Conservation (phyloP, 1,140 invertebrate species). For the Lethrus apterus region DNA sequence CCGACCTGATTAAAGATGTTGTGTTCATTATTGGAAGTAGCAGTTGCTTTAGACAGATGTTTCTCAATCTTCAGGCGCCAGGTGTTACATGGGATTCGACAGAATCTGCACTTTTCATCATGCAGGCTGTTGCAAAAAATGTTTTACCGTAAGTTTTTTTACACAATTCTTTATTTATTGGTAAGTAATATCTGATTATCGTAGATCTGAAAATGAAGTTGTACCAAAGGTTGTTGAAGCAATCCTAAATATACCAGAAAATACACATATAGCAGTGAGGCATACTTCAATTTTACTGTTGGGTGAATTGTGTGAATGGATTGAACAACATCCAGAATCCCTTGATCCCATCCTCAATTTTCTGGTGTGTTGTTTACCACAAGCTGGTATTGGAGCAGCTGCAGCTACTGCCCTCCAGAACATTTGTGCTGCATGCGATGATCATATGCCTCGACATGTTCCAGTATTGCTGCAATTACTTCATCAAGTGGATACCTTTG, state of each 20-base stretch:
- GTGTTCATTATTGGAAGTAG: slow-evolving; percentile 95
- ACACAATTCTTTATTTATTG: not conserved
- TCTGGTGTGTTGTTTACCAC: slow-evolving; percentile 64
- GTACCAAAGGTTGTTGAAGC: slow-evolving; percentile 90
- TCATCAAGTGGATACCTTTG: slow-evolving; percentile 68
- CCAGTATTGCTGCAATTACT: slow-evolving; percentile 74
- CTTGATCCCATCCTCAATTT: slow-evolving; percentile 76
- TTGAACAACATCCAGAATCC: slow-evolving; percentile 76
- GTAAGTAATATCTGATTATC: not conserved
- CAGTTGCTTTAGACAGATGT: slow-evolving; percentile 88
- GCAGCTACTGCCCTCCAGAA: slow-evolving; percentile 68
- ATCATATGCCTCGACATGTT: slow-evolving; percentile 75
- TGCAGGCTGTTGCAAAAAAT: slow-evolving; percentile 93
- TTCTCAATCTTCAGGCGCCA: slow-evolving; percentile 59
- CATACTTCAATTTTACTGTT: slow-evolving; percentile 84
- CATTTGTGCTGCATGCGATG: slow-evolving; percentile 71
- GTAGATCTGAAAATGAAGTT: slow-evolving; percentile 82
- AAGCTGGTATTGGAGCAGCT: slow-evolving; percentile 64
- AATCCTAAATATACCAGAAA: slow-evolving; percentile 75
- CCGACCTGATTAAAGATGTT: slow-evolving; percentile 92
- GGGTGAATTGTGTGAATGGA: slow-evolving; percentile 93
- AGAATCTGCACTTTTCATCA: slow-evolving; percentile 92
- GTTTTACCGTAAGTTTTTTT: slow-evolving; percentile 81
- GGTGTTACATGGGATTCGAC: slow-evolving; percentile 81
- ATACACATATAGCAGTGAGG: slow-evolving; percentile 79